Percentiles rank a stretch among this genome's conserved stretches.
Evolutionary conservation across 2,888 invertebrate species (phyloP).

Genomic region (Physocephala rufipes): DNA sequence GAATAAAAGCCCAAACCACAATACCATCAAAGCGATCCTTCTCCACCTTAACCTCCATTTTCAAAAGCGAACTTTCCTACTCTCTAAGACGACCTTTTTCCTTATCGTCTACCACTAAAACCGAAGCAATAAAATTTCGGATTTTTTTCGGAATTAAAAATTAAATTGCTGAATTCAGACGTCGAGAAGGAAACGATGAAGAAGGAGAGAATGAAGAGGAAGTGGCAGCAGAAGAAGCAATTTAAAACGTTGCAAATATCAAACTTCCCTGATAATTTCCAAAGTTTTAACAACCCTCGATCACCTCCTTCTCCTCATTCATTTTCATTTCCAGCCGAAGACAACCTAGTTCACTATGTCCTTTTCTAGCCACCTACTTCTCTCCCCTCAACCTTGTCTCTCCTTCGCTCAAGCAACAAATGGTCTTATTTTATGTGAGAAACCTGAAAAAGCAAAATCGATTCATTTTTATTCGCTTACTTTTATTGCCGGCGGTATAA

Average conservation of each 20-base stretch:
- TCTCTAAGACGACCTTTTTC: background rate
- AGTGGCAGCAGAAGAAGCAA: no score
- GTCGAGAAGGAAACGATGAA: background rate
- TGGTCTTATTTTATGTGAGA: conserved; percentile 27
- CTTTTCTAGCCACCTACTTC: no score
- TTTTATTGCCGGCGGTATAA: conserved; percentile 19
- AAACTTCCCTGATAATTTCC: no score
- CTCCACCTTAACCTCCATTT: background rate
- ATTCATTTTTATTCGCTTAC: conserved; percentile 15
- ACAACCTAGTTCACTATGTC: no score
- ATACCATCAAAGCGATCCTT: background rate
- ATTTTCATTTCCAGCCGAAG: no score
- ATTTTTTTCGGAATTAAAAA: conserved; percentile 9
- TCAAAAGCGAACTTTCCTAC: no score
- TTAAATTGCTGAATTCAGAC: background rate
- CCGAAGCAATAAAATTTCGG: conserved; percentile 28
- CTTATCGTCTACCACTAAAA: background rate
- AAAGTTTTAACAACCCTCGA: no score
- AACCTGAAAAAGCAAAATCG: conserved; percentile 23
- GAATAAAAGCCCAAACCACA: background rate
- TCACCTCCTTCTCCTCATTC: no score
- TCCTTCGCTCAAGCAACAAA: background rate
- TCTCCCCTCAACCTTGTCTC: background rate
- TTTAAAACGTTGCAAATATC: no score
- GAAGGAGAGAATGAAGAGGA: background rate